These are phyloP conservation scores for Lethenteron camtschaticum DNA, from an alignment of 2,113 vertebrate genomes.

Conservation along the genomic window DNA sequence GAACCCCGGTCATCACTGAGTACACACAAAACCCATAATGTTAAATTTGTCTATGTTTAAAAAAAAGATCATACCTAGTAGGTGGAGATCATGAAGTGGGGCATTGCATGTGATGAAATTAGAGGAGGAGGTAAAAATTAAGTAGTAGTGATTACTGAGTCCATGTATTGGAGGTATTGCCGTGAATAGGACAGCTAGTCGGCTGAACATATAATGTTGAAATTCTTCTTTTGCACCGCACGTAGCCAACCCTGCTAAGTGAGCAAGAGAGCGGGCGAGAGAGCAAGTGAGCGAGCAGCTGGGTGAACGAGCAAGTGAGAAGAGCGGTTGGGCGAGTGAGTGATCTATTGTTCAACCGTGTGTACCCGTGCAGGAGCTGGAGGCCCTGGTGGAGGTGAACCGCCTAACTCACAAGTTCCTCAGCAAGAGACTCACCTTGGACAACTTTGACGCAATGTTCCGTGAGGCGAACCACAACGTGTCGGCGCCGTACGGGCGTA, in stretches of 20 bases:
- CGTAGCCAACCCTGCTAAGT: neutral
- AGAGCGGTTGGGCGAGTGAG: too few species aligned
- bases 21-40: too few species aligned
- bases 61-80: too few species aligned
- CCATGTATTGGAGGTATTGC: too few species aligned
- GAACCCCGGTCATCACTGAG: too few species aligned
- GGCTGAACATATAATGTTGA: neutral
- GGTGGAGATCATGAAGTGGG: too few species aligned
- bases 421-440: constrained; percentile 85
- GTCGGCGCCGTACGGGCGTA: constrained; percentile 86
- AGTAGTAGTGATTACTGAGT: too few species aligned
- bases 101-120: too few species aligned
- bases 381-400: constrained; percentile 93
- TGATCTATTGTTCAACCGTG: too few species aligned
- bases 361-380: constrained; percentile 42
- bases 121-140: too few species aligned
- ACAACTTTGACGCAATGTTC: constrained; percentile 99
- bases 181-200: neutral
- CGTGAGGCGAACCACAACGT: constrained; percentile 97
- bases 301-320: neutral
- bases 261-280: neutral
- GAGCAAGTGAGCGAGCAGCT: neutral
- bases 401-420: constrained; percentile 80
- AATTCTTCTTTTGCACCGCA: neutral
- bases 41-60: too few species aligned